phyloP scores from a whole-genome alignment of 2,113 vertebrate genomes.

The Accipiter cooperii region DNA sequence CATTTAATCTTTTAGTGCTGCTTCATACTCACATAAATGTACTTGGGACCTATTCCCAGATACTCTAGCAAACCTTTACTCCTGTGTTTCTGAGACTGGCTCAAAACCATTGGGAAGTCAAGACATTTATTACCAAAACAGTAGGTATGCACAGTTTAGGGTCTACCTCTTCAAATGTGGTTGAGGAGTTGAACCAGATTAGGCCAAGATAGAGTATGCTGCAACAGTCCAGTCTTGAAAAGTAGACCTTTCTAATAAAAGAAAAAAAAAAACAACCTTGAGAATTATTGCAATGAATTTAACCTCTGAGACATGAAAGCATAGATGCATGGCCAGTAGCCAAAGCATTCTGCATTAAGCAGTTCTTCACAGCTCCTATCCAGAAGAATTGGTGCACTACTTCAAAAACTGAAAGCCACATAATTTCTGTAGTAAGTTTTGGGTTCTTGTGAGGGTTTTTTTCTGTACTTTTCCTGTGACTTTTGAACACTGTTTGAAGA shows the following conservation, averaged over 20 bases:
- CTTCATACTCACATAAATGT: not conserved
- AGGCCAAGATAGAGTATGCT: not conserved
- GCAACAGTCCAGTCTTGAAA: not conserved
- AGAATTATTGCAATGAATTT: not conserved
- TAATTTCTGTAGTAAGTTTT: not conserved
- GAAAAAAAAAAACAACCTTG: not conserved
- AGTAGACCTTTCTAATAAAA: not conserved
- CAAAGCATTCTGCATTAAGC: not conserved
- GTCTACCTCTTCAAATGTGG: not conserved
- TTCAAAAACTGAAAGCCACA: not conserved
- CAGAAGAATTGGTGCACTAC: not conserved
- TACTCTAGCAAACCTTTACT: not conserved
- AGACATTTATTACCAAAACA: not conserved
- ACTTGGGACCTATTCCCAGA: not conserved
- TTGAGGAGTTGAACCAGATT: not conserved
- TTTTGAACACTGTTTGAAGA: not conserved
- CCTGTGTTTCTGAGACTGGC: not conserved
- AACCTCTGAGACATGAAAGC: not conserved
- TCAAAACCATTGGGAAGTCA: not conserved
- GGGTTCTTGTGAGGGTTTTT: not conserved
- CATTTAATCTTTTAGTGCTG: not conserved
- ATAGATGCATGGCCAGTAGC: not conserved
- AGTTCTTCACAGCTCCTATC: not conserved
- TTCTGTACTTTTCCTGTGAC: not conserved
- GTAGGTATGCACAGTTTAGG: not conserved